Evolutionary conservation across 2,113 vertebrate species (phyloP).

Genomic region (Crocuta crocuta): DNA sequence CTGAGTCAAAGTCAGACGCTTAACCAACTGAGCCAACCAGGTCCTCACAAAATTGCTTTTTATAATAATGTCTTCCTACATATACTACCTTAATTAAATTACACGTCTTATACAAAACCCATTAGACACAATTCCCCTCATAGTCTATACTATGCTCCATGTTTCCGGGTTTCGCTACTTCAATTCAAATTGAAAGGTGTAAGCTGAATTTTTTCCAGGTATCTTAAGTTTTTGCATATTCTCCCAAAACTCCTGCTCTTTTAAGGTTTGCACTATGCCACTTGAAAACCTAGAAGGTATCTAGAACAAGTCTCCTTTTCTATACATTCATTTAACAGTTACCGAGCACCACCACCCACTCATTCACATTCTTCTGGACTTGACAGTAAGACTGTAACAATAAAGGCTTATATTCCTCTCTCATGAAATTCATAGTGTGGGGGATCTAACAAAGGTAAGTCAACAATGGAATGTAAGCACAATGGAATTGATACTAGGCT

Average conservation of each 20-base stretch:
- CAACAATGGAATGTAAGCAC: neutral
- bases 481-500: neutral
- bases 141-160: neutral
- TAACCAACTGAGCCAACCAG: too few relatives aligned
- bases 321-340: neutral
- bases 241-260: neutral
- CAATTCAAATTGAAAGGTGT: neutral
- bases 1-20: too few relatives aligned
- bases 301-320: neutral
- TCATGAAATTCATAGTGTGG: neutral
- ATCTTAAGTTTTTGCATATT: neutral
- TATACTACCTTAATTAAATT: neutral
- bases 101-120: neutral
- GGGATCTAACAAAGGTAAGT: neutral
- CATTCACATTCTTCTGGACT: neutral
- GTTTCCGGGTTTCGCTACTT: neutral
- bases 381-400: neutral
- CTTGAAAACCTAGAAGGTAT: neutral
- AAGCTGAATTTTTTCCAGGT: neutral
- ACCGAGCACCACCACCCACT: neutral
- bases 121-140: neutral
- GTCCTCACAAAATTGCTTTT: neutral
- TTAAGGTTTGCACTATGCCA: neutral
- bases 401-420: neutral
- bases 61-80: neutral